Evolutionary conservation across 2,888 invertebrate genomes (phyloP).

Genomic region (Ligdia adustata): DNA sequence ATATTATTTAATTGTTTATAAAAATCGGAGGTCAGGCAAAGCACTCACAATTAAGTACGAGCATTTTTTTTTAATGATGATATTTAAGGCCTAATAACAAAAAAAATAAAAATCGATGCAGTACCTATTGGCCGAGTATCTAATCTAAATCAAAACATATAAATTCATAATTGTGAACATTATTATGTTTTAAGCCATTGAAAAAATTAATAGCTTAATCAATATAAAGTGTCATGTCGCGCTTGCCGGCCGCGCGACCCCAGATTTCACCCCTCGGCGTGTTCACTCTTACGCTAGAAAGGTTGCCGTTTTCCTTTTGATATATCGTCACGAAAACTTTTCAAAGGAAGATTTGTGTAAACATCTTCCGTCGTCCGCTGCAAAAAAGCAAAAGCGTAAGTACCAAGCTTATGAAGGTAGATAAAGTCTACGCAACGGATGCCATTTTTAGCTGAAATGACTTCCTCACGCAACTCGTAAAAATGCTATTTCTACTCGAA

Average conservation of each 20-base stretch:
- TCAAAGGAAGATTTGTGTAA: slow-evolving; percentile 23
- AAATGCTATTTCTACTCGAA: slow-evolving; percentile 55
- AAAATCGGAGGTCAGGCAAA: too few species aligned
- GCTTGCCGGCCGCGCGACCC: slow-evolving; percentile 14
- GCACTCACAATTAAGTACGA: too few species aligned
- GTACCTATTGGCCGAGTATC: too few species aligned
- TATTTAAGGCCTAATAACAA: too few species aligned
- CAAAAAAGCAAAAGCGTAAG: slow-evolving; percentile 18
- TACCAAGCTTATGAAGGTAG: slow-evolving; percentile 23
- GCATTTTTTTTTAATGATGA: too few species aligned
- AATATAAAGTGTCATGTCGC: slow-evolving; percentile 18
- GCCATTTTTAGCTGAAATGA: slow-evolving; percentile 46
- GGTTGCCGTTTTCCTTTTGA: slow-evolving; percentile 22
- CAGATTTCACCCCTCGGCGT: slow-evolving; percentile 23
- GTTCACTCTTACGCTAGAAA: slow-evolving; percentile 26
- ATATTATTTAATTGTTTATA: too few species aligned
- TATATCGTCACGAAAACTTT: slow-evolving; percentile 27
- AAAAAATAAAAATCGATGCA: too few species aligned
- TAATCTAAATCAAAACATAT: too few species aligned
- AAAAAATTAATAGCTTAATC: slow-evolving; percentile 27
- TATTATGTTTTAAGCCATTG: too few species aligned
- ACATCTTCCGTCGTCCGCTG: slow-evolving; percentile 15
- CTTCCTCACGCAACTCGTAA: slow-evolving; percentile 53
- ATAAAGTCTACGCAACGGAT: slow-evolving; percentile 32
- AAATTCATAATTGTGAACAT: not conserved